Percentiles rank a stretch among this genome's conserved stretches.
Evolutionary conservation across 2,888 invertebrate genomes (phyloP).

Genomic region (Liodrosophila aerea): DNA sequence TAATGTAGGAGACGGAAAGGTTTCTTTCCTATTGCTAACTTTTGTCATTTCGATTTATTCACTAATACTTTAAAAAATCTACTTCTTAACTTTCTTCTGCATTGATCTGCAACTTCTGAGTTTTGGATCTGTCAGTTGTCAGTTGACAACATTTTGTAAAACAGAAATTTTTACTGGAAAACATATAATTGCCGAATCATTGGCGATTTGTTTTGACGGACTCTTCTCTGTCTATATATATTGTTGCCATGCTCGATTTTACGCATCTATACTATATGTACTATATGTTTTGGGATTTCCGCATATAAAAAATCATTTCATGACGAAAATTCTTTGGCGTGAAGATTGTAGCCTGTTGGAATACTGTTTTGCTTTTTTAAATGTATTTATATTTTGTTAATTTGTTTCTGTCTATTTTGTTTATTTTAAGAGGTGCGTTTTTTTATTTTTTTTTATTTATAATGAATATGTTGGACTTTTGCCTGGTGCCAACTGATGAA

Average conservation of each 20-base stretch:
- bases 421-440: slow-evolving; percentile 33
- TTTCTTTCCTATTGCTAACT: no score
- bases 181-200: slow-evolving; percentile 12
- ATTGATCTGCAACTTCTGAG: no score
- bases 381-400: slow-evolving; percentile 9
- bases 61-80: no score
- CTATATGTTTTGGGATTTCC: slow-evolving; percentile 35
- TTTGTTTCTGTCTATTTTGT: slow-evolving; percentile 22
- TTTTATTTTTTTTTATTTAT: slow-evolving; percentile 41
- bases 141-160: no score
- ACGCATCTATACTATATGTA: slow-evolving; percentile 7
- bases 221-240: not conserved
- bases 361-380: slow-evolving; percentile 15
- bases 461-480: slow-evolving; percentile 28
- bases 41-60: no score
- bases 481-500: slow-evolving; percentile 34
- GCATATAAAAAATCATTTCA: slow-evolving; percentile 22
- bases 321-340: slow-evolving; percentile 40
- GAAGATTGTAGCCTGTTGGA: slow-evolving; percentile 22
- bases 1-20: no score
- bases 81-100: no score
- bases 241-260: slow-evolving; percentile 34
- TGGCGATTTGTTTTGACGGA: slow-evolving; percentile 7
- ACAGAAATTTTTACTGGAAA: no score
- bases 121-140: no score